Base-by-base conservation (phyloP, 2,113 vertebrate species). In the Silurus asotus region DNA sequence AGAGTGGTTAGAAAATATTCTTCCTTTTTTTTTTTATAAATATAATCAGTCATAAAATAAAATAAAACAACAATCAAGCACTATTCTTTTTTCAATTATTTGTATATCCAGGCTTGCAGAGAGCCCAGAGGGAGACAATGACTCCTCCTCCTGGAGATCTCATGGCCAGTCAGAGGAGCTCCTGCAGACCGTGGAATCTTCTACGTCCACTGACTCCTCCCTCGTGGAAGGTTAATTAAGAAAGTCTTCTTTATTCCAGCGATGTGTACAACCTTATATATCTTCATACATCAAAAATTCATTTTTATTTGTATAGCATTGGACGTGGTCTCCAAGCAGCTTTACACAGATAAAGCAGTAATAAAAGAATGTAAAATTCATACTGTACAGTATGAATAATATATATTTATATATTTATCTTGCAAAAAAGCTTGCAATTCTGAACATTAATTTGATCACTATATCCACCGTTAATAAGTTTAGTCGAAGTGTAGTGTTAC, bases 101-200 rank as follows among this genome's bases (percentile, higher is more conserved):
- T 76, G 48, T 8, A 20, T 6, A 78, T 93, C 90, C 80, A 92
- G 91, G 53, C 88, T 93, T 59, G 91, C 87, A 20, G 94, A 95
- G 88, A 90, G 90, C 82, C 92, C 95, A 91, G 97, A 97, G 75
- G 92, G 93, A 3, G 96, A 98, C 87, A 88, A 87, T 25, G 96
- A 98, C 8, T 74, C 80, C 45, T 89, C 55, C 74, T 19, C 37
- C 55, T 94, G 92, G 92, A 95, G 90, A 87, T 92, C 80, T 65
- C 93, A 91, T 72, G 94, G 95, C 82, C 96, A 93, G 14, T 95
- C 97, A 4, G 97, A 98, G 58, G 97, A 98, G 81, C 89, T 94
- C 74, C 89, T 95, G 28, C 95, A 95, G 80, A 94, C 93, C 0
- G 88, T 95, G 58, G 93, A 95, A 48, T 96, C 94, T 3, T 95